Evolutionary conservation across 2,888 invertebrate species (phyloP).

Genomic region (Athetis lepigone): DNA sequence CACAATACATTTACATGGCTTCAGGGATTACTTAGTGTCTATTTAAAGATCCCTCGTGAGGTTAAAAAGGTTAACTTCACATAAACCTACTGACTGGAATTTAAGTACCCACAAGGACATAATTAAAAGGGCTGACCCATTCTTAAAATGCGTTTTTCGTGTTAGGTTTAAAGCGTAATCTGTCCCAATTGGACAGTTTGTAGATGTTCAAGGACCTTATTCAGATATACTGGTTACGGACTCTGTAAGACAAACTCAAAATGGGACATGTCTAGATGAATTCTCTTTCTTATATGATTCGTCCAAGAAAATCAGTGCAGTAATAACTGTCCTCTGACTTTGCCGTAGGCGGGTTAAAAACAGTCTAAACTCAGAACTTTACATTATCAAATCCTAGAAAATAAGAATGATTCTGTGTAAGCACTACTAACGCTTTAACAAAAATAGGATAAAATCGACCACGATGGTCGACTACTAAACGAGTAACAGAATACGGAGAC

Average conservation of each 20-base stretch:
- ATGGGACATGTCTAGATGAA: neutral
- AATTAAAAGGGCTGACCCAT: neutral
- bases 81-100: neutral
- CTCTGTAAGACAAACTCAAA: neutral
- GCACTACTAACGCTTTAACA: no score
- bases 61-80: slow-evolving; percentile 29
- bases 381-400: neutral
- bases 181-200: neutral
- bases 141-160: slow-evolving; percentile 7
- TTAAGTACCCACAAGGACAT: slow-evolving; percentile 13
- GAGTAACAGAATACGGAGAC: no score
- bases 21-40: slow-evolving; percentile 38
- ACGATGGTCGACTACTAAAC: no score
- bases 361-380: no score
- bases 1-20: slow-evolving; percentile 26
- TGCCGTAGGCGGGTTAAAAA: no score
- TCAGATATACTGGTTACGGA: neutral
- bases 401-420: no score
- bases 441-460: neutral
- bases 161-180: slow-evolving; percentile 1
- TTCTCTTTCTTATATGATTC: no score
- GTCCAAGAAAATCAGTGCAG: no score
- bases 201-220: neutral
- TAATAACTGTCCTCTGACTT: no score
- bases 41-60: slow-evolving; percentile 18